Conservation (phyloP, 2,888 invertebrate species). For the Cataglyphis rosenhaueri region DNA sequence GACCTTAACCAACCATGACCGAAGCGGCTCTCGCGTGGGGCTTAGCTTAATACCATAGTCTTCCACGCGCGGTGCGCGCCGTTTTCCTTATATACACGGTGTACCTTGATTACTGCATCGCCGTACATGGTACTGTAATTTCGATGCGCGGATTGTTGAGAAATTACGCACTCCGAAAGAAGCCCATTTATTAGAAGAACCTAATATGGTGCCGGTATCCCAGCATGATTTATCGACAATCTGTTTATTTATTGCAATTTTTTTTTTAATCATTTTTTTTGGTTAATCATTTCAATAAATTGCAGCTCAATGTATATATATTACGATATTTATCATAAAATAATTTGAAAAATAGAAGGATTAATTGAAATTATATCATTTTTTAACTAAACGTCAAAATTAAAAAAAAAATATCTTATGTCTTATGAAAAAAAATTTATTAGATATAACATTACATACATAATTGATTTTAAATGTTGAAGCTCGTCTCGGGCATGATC, state of each 20-base stretch:
- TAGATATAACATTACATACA: not conserved
- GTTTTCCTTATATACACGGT: conserved; percentile 54
- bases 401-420: not conserved
- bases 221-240: conserved; percentile 26
- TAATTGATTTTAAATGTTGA: not conserved
- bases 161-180: conserved; percentile 37
- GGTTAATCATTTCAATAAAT: not conserved
- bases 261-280: not conserved
- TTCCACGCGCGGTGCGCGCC: conserved; percentile 23
- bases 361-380: not conserved
- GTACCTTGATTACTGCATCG: conserved; percentile 37
- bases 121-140: conserved; percentile 46
- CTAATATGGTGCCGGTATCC: conserved; percentile 31
- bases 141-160: conserved; percentile 43
- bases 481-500: not conserved
- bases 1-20: conserved; percentile 84
- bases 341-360: not conserved
- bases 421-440: not conserved
- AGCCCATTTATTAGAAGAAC: conserved; percentile 44
- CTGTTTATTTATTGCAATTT: conserved; percentile 26
- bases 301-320: not conserved
- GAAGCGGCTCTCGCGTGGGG: conserved; percentile 69
- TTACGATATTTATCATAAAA: not conserved
- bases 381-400: not conserved
- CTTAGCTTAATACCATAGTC: conserved; percentile 58